These are phyloP conservation scores for Byasa hedistus DNA, from an alignment of 2,888 invertebrate genomes.

Conservation along the genomic window DNA sequence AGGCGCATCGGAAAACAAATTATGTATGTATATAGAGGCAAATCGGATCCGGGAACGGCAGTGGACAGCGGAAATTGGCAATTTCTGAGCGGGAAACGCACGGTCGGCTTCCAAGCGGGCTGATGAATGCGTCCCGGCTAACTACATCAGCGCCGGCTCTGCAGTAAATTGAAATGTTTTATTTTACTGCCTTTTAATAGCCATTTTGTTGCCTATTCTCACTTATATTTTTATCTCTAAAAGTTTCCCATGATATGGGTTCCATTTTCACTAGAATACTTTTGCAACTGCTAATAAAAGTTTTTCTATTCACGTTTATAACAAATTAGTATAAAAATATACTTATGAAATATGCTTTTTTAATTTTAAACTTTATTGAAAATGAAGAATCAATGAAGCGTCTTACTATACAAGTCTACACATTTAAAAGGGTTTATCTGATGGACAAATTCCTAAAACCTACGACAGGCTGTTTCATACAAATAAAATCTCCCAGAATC, in stretches of 20 bases:
- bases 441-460: too few species aligned
- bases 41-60: conserved; percentile 42
- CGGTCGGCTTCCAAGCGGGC: conserved; percentile 27
- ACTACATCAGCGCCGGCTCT: conserved; percentile 20
- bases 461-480: too few species aligned
- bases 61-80: conserved; percentile 65
- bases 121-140: conserved; percentile 22
- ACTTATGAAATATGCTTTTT: too few species aligned
- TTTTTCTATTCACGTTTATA: too few species aligned
- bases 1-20: conserved; percentile 41
- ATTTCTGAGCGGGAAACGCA: conserved; percentile 51
- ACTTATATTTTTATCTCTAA: neutral
- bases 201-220: conserved; percentile 2
- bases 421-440: too few species aligned
- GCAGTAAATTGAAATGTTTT: conserved; percentile 25
- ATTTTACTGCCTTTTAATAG: conserved; percentile 19
- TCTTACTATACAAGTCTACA: too few species aligned
- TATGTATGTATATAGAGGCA: conserved; percentile 42
- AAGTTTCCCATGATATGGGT: neutral
- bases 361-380: too few species aligned
- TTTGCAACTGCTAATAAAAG: too few species aligned
- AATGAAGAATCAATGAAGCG: too few species aligned
- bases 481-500: too few species aligned
- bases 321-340: too few species aligned
- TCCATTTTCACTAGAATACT: too few species aligned